Base-by-base conservation (phyloP, 2,797 vertebrate genomes). In the Girardinus metallicus region DNA sequence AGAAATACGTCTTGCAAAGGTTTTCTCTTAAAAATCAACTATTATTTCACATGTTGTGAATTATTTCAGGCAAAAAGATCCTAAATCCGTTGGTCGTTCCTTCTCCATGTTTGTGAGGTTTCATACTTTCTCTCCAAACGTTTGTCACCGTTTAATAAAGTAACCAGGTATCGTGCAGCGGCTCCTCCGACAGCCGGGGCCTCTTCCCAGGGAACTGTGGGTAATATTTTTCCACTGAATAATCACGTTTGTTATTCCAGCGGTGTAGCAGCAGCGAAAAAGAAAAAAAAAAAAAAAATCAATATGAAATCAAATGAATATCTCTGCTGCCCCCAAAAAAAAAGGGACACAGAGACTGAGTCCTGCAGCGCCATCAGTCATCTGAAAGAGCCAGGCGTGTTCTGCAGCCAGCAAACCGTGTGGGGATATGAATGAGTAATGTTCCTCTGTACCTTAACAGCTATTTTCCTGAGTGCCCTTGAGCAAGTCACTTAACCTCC, bases 401-500 rank as follows among this genome's bases (percentile, higher is more conserved):
- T 88, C 75, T 1, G 51, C 76, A 86, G 87, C 85, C 82, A 87
- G 77, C 85, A 90, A 89, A 86, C 82, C 87, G 64, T 90, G 85
- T 80, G 88, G 83, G 88, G 77, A 87, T 88, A 89, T 90, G 87
- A 91, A 93, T 88, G 91, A 88, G 83, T 83, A 86, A 90, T 90
- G 85, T 81, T 86, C 85, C 84, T 66, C 43, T 36, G 34, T 70
- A 76, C 75, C 80, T 78, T 51, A 79, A 84, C 84, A 80, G 86
- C 85, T 89, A 89, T 89, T 89, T 88, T 85, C 77, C 86, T 79
- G 84, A 81, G 81, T 90, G 90, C 89, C 89, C 89, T 94, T 94
- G 88, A 94, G 91, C 91, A 93, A 93, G 90, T 92, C 91, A 93
- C 91, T 93, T 92, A 86, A 92, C 88, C 85, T 87, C 83, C 77